These are phyloP conservation scores for Lepus townsendii DNA, from an alignment of 2,797 vertebrate genomes.

Conservation along the genomic window DNA sequence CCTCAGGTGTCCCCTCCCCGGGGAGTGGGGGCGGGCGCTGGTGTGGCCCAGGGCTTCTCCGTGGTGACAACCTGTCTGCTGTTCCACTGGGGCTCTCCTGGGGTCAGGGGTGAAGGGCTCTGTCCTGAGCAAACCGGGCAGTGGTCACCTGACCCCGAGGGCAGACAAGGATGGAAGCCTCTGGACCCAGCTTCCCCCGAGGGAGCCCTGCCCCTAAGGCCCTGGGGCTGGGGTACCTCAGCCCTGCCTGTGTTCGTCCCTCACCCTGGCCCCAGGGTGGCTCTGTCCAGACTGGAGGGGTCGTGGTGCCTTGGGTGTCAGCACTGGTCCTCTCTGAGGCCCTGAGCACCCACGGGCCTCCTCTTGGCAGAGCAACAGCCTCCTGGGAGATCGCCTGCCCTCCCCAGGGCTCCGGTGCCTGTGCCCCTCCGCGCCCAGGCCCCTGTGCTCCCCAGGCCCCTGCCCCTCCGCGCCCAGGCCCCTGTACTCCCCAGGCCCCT, in stretches of 20 bases:
- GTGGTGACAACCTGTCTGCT: too few species aligned
- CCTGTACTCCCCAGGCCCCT: too few species aligned
- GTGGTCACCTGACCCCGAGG: too few species aligned
- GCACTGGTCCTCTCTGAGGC: not conserved
- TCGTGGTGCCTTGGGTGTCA: too few species aligned
- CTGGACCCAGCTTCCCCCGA: rapidly evolving
- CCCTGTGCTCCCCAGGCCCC: not conserved
- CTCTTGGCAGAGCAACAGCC: too few species aligned
- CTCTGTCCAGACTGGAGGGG: not conserved
- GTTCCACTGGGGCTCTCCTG: not conserved
- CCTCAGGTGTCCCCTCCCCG: too few species aligned
- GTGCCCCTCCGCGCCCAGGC: too few species aligned
- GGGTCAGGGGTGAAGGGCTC: not conserved
- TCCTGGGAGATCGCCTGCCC: too few species aligned
- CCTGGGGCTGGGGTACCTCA: not conserved
- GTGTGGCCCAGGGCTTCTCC: not conserved
- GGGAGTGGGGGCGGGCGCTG: not conserved
- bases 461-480: not conserved
- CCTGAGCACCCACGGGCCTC: not conserved
- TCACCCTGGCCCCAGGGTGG: not conserved
- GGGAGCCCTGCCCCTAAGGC: too few species aligned
- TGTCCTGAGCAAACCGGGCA: rapidly evolving
- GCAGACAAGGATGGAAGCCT: too few species aligned
- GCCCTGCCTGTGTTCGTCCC: not conserved
- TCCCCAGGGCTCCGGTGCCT: too few species aligned